Base-by-base conservation (phyloP, 1,140 invertebrate species). In the Macrobrachium nipponense region DNA sequence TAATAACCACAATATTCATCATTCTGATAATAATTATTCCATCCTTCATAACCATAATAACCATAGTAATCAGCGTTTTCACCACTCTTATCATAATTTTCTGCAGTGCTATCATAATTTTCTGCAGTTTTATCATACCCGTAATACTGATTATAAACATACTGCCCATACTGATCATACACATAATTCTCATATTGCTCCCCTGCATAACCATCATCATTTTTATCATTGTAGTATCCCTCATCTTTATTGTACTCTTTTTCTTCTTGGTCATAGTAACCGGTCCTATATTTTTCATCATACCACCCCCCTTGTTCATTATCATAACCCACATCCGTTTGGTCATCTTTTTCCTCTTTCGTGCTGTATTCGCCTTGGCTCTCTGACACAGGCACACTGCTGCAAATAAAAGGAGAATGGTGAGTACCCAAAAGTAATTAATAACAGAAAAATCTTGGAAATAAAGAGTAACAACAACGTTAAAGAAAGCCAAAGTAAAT, bases 1-100 rank as follows among this genome's bases (percentile, higher is more conserved):
- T 90, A 90, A 83, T 93, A 93, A 85, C 90, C 90, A 76, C 90
- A 91, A 87, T 90, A 91, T 76, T 89, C 89, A 73, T 90, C 90
- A 87, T 90, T 90, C 60, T 90, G 90, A 10, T 89, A 80, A 85
- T 88, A 89, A 82, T 90, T 90, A 58, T 87, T 88, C 62, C 89
- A 87, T 68, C 86, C 84, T 80, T 89, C 88, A 84, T 89, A 90
- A 11, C 80, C 82, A 66, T 89, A 76, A 36, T 87, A 75, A 60
- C 80, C 82, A 73, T 89, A 88, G 27, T 89, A 72, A 88, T 86
- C 88, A 44, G 85, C 84, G 36, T 82, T 72, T 51, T 51, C 51
- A 51, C 51, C 51, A 51, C 3, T 51, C 51, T 51, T 51, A 68
- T 73, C 76, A 58, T 86, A 78, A 23, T 89, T 66, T n/a, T 85